Evolutionary conservation across 2,113 vertebrate genomes (phyloP).

Genomic region (Menidia beryllina): DNA sequence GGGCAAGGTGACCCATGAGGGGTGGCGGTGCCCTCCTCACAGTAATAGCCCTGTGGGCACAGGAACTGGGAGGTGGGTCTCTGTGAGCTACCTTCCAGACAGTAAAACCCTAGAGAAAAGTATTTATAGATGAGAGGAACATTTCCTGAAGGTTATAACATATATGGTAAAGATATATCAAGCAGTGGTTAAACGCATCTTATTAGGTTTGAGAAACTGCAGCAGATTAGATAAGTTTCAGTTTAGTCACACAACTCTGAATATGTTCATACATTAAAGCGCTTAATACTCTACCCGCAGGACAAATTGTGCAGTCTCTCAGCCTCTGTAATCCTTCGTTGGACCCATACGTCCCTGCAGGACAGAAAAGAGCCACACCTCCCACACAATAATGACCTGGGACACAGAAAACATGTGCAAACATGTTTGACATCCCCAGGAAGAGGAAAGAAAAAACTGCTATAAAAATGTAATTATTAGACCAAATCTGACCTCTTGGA

Average conservation of each 20-base stretch:
- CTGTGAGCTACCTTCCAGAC: constrained; percentile 82
- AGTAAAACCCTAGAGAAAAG: constrained; percentile 83
- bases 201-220: background rate
- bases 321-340: constrained; percentile 71
- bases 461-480: background rate
- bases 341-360: constrained; percentile 82
- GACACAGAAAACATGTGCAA: constrained; percentile 1
- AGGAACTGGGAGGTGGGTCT: constrained; percentile 81
- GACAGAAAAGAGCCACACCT: constrained; percentile 75
- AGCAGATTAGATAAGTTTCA: background rate
- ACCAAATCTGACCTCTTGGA: constrained; percentile 71
- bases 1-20: constrained; percentile 85
- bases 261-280: background rate
- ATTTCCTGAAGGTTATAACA: background rate
- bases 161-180: background rate
- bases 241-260: background rate
- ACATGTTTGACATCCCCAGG: background rate
- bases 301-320: constrained; percentile 78
- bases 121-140: constrained; percentile 43
- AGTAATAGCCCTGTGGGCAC: constrained; percentile 85
- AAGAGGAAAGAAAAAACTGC: constrained; percentile 9
- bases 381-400: constrained; percentile 84
- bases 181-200: background rate
- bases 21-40: constrained; percentile 82
- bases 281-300: constrained; percentile 78